A percentile compares a stretch with the other conserved stretches of the same genome.
Evolutionary conservation across 2,888 invertebrate genomes (phyloP).

Genomic region (Melanostoma scalare): DNA sequence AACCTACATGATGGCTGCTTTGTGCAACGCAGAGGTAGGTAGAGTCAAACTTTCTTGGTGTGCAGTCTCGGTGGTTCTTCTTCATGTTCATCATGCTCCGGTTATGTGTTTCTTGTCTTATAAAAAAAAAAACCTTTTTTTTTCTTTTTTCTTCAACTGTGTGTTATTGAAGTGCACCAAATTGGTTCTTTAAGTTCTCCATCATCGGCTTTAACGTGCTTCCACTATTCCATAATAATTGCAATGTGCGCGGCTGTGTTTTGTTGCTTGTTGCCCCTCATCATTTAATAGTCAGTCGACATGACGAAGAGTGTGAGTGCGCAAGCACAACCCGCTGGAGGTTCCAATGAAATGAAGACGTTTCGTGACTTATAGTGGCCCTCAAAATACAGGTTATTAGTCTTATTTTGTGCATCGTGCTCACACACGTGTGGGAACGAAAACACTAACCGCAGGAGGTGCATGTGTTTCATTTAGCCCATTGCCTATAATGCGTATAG

Average conservation of each 20-base stretch:
- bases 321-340: constrained; percentile 46
- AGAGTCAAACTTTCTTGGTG: constrained; percentile 55
- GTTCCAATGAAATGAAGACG: constrained; percentile 71
- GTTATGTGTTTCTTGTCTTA: background rate
- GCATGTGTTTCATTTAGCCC: constrained; percentile 54
- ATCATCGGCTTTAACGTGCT: constrained; percentile 69
- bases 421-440: constrained; percentile 63
- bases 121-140: too few species aligned
- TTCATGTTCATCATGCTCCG: constrained; percentile 50
- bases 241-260: constrained; percentile 48
- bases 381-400: constrained; percentile 70
- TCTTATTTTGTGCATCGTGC: constrained; percentile 69
- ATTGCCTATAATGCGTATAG: constrained; percentile 49
- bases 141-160: constrained; percentile 22
- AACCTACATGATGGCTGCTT: constrained; percentile 46
- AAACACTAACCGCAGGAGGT: constrained; percentile 57
- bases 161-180: constrained; percentile 61
- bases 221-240: constrained; percentile 71
- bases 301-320: constrained; percentile 59
- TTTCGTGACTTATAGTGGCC: constrained; percentile 71
- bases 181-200: constrained; percentile 68
- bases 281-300: constrained; percentile 69
- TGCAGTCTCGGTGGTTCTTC: constrained; percentile 63
- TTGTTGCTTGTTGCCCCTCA: constrained; percentile 49
- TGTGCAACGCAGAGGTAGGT: constrained; percentile 62